Percentiles rank a stretch among this genome's conserved stretches.
Conservation (phyloP, 2,113 vertebrate genomes). For the Diphyllodes magnificus region DNA sequence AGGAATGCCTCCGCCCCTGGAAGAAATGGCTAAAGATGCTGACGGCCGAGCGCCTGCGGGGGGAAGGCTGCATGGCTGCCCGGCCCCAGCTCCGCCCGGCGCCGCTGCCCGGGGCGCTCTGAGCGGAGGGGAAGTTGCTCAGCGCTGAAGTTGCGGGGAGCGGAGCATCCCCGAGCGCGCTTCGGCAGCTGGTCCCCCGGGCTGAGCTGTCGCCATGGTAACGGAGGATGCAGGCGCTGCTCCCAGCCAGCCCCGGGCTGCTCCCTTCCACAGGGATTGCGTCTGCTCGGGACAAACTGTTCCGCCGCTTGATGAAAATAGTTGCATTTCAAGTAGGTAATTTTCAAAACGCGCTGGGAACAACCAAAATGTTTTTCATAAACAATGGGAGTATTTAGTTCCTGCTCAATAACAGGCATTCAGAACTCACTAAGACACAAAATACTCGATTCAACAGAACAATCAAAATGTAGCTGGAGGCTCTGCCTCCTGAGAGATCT, state of each 20-base stretch:
- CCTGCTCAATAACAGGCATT: background rate
- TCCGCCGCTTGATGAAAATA: slow-evolving; percentile 10
- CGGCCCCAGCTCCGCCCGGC: background rate
- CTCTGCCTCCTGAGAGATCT: slow-evolving; percentile 13
- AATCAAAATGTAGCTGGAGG: slow-evolving; percentile 15
- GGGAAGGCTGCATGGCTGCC: slow-evolving; percentile 68
- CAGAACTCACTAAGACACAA: background rate
- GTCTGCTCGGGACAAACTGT: slow-evolving; percentile 55
- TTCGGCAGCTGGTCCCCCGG: slow-evolving; percentile 69
- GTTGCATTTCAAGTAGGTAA: slow-evolving; percentile 52
- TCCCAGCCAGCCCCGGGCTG: slow-evolving; percentile 60
- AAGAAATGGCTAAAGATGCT: slow-evolving; percentile 69
- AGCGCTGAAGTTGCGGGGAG: slow-evolving; percentile 46
- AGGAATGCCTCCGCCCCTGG: slow-evolving; percentile 75
- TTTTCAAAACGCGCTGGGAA: background rate
- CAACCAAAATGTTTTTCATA: background rate
- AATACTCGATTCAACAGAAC: background rate
- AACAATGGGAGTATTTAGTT: slow-evolving; percentile 27
- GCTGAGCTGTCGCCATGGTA: slow-evolving; percentile 82
- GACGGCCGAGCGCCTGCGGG: slow-evolving; percentile 52
- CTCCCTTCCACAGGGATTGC: slow-evolving; percentile 40
- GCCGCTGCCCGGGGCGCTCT: background rate
- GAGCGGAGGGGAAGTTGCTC: background rate
- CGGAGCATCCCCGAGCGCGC: slow-evolving; percentile 62
- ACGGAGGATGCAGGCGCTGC: slow-evolving; percentile 74